Evolutionary conservation across 2,113 vertebrate species (phyloP), one percentile per base, ranked within the genome.

Genomic region (Forbesichthys agassizii): DNA sequence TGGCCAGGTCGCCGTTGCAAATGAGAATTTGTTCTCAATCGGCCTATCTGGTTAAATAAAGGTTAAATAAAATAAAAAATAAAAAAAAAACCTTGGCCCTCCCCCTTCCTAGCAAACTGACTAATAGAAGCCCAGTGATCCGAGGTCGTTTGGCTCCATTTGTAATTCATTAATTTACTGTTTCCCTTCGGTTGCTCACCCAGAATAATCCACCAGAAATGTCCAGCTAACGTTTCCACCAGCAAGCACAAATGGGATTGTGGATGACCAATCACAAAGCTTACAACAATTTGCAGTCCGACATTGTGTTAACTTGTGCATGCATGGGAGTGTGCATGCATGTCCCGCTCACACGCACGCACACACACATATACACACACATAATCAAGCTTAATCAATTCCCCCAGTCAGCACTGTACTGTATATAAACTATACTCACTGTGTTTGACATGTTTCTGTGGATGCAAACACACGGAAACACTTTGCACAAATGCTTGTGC

Each of bases 91-190:
- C 33, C 51, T 57, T 14, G 12, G 66, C 48, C 46, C 13, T 11
- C 36, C n/a, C 18, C 12, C 1, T 49, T 14, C 74, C 11, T 52
- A 3, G 49, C 49, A 66, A 75, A 55, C 49, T 36, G 33, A 62
- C 65, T 53, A 68, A 81, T 73, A 74, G 80, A 79, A 74, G 75
- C 74, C 74, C 71, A 77, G 64, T 80, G 82, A 84, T 84, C 81
- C 79, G 79, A 83, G 60, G 59, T 76, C 71, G 82, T 77, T 77
- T 75, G 36, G 75, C 68, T 82, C 79, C 64, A 66, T 85, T 78
- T 71, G 76, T 84, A 86, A 86, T 88, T 88, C 65, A 81, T 86
- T 89, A 82, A 91, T 89, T 88, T 88, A 75, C 77, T 78, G 79
- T 86, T 88, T 86, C 77, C 86, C 77, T 77, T 49, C 81, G 84